Evolutionary conservation across 2,888 invertebrate genomes (phyloP), one percentile per base, ranked within the genome.

Genomic region (Acronicta psi): DNA sequence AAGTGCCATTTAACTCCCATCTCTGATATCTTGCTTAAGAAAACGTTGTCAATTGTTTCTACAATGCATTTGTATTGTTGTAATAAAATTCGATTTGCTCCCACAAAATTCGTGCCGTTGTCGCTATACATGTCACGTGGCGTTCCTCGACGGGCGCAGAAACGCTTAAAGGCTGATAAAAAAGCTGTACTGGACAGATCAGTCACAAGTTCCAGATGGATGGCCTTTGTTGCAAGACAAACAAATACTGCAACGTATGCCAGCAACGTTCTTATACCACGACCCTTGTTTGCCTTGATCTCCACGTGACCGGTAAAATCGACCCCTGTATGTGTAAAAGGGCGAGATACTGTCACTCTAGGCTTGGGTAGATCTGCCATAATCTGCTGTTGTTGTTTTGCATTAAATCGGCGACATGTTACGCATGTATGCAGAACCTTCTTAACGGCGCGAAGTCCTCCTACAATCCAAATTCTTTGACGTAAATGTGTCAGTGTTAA

Each of bases 81-180:
- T 17, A 46, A 8, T 46, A 36, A 34, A 31, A 46, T 46, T 34
- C 45, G 45, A 34, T 45, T 20, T 16, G 38, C 25, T 4, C 47
- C 47, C 16, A 38, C 47, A 47, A 47, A 38, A 38, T 38, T 47
- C 23, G 25, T 38, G 13, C 16, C 47, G 16, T 47, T 37, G 47
- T 47, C 37, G 9, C 38, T 18, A 2, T 29, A 29, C 29, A 11
- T 29, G 29, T 29, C 11, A 11, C 29, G 29, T 29, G 29, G 11
- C 29, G 29, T 11, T 29, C 29, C 29, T 29, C 29, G 11, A 25
- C 9, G 25, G 9, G 9, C 25, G 25, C 25, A 25, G 25, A 25
- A 25, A 25, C 8, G 25, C 25, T 25, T 25, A 9, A 25, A 25
- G 9, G 25, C 25, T 25, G 25, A 5, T 25, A 25, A 25, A 9